Conservation (phyloP, 1,140 invertebrate species). For the Trichoplusia ni region DNA sequence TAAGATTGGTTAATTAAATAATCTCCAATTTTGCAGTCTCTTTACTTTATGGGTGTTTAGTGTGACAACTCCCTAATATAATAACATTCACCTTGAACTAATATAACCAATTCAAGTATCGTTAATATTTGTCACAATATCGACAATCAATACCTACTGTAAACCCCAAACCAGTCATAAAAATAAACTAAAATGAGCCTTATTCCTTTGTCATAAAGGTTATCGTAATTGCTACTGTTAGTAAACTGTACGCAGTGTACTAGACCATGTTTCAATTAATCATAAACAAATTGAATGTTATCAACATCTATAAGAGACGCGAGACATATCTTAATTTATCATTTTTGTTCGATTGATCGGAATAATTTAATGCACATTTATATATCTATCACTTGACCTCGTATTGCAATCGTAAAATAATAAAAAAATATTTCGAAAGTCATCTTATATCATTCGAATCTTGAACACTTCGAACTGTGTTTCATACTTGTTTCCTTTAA, state of each 20-base stretch:
- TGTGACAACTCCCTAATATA: not conserved
- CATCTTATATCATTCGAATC: not conserved
- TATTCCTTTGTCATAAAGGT: too few relatives aligned
- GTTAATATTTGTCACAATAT: constrained; percentile 33
- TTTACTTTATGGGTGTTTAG: not conserved
- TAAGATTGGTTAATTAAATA: too few relatives aligned
- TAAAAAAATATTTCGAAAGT: constrained; percentile 23
- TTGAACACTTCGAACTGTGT: not conserved
- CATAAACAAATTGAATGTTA: constrained; percentile 52
- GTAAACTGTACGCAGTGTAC: too few relatives aligned
- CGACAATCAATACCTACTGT: constrained; percentile 36
- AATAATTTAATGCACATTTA: constrained; percentile 38
- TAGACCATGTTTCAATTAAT: constrained; percentile 48
- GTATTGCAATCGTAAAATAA: constrained; percentile 18
- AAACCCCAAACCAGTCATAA: too few relatives aligned
- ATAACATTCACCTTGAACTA: constrained; percentile 10
- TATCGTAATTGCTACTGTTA: too few relatives aligned
- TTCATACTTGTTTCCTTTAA: not conserved
- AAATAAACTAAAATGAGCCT: too few relatives aligned
- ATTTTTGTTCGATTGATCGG: constrained; percentile 38
- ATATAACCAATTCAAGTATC: constrained; percentile 16
- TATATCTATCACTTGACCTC: constrained; percentile 31
- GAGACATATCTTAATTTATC: constrained; percentile 42
- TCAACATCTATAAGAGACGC: constrained; percentile 36
- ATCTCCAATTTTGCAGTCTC: too few relatives aligned